Evolutionary conservation across 2,888 invertebrate genomes (phyloP).

Genomic region (Suillia variegata): DNA sequence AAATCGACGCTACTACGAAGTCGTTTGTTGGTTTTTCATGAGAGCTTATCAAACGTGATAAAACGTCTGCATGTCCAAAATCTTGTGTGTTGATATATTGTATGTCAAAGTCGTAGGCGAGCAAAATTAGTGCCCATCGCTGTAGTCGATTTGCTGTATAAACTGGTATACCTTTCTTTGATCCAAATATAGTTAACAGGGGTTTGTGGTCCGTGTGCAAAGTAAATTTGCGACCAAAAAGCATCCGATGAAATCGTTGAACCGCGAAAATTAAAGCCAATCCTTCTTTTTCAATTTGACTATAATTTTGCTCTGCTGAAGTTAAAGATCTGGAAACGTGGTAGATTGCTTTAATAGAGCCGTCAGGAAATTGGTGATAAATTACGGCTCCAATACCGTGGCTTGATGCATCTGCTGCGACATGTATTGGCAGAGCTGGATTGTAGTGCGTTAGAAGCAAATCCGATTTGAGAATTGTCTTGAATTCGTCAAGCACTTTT

Average conservation of each 20-base stretch:
- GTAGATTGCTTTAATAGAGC: slow-evolving; percentile 20
- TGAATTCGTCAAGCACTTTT: slow-evolving; percentile 24
- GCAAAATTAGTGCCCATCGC: slow-evolving; percentile 15
- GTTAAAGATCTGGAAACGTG: slow-evolving; percentile 24
- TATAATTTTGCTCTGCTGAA: slow-evolving; percentile 23
- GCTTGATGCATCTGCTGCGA: slow-evolving; percentile 25
- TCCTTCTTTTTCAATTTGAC: slow-evolving; percentile 30
- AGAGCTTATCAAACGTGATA: slow-evolving; percentile 20
- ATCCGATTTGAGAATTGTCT: slow-evolving; percentile 24
- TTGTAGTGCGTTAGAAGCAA: slow-evolving; percentile 23
- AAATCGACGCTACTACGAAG: slow-evolving; percentile 18
- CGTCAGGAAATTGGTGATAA: slow-evolving; percentile 22
- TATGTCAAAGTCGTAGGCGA: slow-evolving; percentile 7
- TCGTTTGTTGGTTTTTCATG: slow-evolving; percentile 11
- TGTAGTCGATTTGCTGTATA: slow-evolving; percentile 11
- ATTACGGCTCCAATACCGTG: slow-evolving; percentile 22
- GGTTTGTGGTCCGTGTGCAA: slow-evolving; percentile 55
- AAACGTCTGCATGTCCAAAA: slow-evolving; percentile 20
- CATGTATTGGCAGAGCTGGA: slow-evolving; percentile 18
- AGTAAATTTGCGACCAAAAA: slow-evolving; percentile 25
- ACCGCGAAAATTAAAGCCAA: slow-evolving; percentile 28
- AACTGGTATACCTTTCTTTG: slow-evolving; percentile 35
- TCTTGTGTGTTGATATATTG: background rate
- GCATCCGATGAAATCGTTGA: slow-evolving; percentile 22
- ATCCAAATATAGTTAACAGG: slow-evolving; percentile 48